Conservation (phyloP, 1,140 invertebrate genomes). For the Ladona fulva region DNA sequence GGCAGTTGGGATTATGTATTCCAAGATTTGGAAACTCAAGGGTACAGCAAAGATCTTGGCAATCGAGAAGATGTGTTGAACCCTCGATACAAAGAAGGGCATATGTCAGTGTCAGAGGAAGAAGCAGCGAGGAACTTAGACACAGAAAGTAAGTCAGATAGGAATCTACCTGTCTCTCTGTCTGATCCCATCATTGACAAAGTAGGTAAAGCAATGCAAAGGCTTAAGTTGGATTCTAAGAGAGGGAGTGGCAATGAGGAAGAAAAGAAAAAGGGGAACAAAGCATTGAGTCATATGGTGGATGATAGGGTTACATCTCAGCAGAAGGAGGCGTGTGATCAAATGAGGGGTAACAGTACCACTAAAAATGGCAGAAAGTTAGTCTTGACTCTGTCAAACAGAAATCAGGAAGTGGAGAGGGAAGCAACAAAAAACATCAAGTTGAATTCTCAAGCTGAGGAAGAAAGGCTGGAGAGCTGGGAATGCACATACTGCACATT, state of each 20-base stretch:
- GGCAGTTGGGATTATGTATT: slow-evolving; percentile 73
- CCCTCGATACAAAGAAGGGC: slow-evolving; percentile 28
- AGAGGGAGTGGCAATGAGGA: neutral
- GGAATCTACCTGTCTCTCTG: neutral
- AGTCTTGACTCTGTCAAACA: neutral
- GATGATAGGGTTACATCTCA: neutral
- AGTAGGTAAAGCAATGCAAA: neutral
- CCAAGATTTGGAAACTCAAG: slow-evolving; percentile 59
- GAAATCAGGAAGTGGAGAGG: neutral
- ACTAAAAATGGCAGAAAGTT: neutral
- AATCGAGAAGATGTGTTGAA: slow-evolving; percentile 49
- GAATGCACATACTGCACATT: slow-evolving; percentile 62
- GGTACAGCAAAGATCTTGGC: slow-evolving; percentile 57
- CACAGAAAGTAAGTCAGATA: neutral
- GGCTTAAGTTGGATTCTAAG: neutral
- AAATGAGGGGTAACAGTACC: neutral
- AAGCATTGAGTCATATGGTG: neutral
- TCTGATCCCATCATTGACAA: neutral
- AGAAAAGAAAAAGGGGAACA: neutral
- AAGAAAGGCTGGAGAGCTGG: slow-evolving; percentile 42
- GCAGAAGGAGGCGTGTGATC: neutral
- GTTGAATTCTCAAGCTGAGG: neutral
- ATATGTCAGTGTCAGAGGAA: neutral
- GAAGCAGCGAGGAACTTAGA: neutral
- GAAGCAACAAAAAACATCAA: neutral